phyloP scores from a whole-genome alignment of 2,113 vertebrate species.

The Anoura caudifer region DNA sequence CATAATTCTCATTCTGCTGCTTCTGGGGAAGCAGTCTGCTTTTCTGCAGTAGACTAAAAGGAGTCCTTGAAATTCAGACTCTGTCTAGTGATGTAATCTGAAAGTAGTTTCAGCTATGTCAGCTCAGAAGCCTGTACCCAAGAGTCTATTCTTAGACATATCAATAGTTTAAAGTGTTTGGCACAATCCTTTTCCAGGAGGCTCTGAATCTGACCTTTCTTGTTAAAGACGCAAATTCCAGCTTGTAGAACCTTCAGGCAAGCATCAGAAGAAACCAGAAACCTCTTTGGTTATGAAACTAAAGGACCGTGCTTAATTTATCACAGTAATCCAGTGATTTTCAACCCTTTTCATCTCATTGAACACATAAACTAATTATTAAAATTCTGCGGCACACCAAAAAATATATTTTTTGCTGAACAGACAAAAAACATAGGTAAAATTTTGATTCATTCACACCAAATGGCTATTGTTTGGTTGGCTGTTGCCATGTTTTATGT shows the following conservation, averaged over 20 bases:
- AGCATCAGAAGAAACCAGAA: not conserved
- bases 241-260: not conserved
- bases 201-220: not conserved
- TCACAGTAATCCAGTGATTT: not conserved
- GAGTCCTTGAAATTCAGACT: not conserved
- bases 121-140: not conserved
- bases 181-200: not conserved
- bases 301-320: not conserved
- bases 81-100: not conserved
- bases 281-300: constrained; percentile 6
- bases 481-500: not conserved
- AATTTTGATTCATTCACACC: not conserved
- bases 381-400: not conserved
- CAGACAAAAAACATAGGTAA: not conserved
- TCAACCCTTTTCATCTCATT: not conserved
- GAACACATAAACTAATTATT: not conserved
- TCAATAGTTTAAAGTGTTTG: not conserved
- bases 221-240: not conserved
- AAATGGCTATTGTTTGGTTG: not conserved
- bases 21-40: not conserved
- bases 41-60: not conserved
- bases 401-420: not conserved
- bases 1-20: not conserved
- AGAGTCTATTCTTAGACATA: not conserved
- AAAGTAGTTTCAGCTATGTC: not conserved